These are phyloP conservation scores for Motacilla alba DNA, from an alignment of 2,113 vertebrate genomes.

Conservation along the genomic window DNA sequence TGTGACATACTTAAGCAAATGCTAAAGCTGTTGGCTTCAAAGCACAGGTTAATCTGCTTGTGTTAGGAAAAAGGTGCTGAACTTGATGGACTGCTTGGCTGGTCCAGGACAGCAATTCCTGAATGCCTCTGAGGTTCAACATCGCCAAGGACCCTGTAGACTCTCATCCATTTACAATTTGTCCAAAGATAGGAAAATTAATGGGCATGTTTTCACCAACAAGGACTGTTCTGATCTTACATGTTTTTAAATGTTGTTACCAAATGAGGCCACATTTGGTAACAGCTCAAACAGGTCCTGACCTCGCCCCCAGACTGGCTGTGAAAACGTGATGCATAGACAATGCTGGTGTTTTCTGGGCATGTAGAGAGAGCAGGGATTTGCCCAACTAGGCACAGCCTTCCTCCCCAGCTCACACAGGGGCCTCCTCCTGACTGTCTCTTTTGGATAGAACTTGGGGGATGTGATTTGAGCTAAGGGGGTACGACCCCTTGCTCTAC, in stretches of 20 bases:
- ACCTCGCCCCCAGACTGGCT: fast-evolving
- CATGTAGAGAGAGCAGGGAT: neutral
- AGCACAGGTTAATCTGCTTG: neutral
- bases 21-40: neutral
- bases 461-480: neutral
- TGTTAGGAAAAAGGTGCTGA: neutral
- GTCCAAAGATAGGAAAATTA: neutral
- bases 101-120: neutral
- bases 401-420: neutral
- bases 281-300: neutral
- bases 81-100: neutral
- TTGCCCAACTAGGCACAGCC: neutral
- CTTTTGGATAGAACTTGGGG: fast-evolving
- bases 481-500: neutral
- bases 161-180: neutral
- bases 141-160: neutral
- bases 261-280: neutral
- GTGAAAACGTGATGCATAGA: fast-evolving
- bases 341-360: neutral
- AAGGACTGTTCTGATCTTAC: neutral
- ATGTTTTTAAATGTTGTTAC: neutral
- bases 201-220: neutral
- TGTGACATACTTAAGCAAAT: neutral
- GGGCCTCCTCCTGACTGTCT: neutral
- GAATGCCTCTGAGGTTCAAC: neutral